A percentile compares a stretch with the other conserved stretches of the same genome.
phyloP scores from a whole-genome alignment of 2,113 vertebrate species.

The Phrynosoma blainvillii region DNA sequence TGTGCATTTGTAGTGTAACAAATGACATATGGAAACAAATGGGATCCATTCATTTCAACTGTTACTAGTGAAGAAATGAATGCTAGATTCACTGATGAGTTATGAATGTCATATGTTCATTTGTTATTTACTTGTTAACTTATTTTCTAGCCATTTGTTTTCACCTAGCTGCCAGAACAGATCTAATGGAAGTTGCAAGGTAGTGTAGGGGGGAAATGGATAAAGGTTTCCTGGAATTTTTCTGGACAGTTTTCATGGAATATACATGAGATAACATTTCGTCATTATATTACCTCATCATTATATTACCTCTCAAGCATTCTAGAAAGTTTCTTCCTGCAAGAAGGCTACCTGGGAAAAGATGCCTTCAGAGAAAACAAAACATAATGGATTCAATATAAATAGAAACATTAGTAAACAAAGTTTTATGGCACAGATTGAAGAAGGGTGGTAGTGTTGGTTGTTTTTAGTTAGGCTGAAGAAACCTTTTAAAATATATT shows the following conservation, averaged over 20 bases:
- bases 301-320: not conserved
- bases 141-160: not conserved
- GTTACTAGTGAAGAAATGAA: constrained; percentile 14
- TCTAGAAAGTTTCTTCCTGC: not conserved
- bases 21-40: constrained; percentile 7
- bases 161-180: not conserved
- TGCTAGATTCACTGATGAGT: not conserved
- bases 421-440: too few species aligned
- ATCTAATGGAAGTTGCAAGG: not conserved
- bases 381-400: too few species aligned
- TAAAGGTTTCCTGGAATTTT: too few species aligned
- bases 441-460: too few species aligned
- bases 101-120: not conserved
- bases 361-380: too few species aligned
- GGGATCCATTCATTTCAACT: constrained; percentile 14
- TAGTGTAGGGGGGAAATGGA: not conserved
- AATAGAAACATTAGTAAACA: too few species aligned
- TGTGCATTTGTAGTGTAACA: constrained; percentile 12
- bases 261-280: not conserved
- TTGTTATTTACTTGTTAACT: not conserved
- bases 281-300: too few species aligned
- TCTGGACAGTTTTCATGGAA: not conserved
- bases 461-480: too few species aligned
- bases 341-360: too few species aligned
- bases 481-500: too few species aligned